Base-by-base conservation (phyloP, 2,797 vertebrate species). In the Sibirionetta formosa region DNA sequence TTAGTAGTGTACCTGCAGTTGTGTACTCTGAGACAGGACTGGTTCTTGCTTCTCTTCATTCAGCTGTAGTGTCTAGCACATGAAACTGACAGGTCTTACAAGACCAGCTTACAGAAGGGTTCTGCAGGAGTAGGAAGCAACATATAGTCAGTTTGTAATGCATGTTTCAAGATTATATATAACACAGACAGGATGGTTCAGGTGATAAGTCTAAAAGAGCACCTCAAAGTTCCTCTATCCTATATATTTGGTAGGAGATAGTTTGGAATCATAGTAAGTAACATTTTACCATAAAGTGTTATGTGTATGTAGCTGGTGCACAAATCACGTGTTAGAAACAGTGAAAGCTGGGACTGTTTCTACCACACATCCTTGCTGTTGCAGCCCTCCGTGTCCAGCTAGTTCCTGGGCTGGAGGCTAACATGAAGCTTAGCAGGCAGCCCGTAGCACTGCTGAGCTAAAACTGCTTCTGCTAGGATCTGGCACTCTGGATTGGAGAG, bases 41-140 rank as follows among this genome's bases (percentile, higher is more conserved):
- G 31, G 76, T 90, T 83, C 53, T 83, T 88, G 26, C 51, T 68
- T 93, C 27, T 16, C 86, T 81, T 81, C 14, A 53, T 88, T 86
- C 71, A 71, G 69, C 53, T 92, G 35, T 73, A 58, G 26, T 23
- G 17, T 80, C 42, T 70, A 54, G 29, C 56, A 2, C 35, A 63
- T 82, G 91, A 31, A 80, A 42, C 56, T 48, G 12, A 40, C 44
- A 58, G 65, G 69, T 29, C 51, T 80, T 69, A n/a, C 4, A 35
- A 69, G 50, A 53, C 29, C 61, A 64, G 19, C 50, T 35, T 14
- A 51, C 68, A 80, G n/a, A 92, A 57, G 3, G 50, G 42, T 84
- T 92, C 56, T 88, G 68, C 86, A 73, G 35, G 53, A 82, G 50
- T 6, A 77, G n/a, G 35, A 86, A 90, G 53, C 40, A 65, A 76